Base-by-base conservation (phyloP, 92 coral and sea anemone species). In the Isaurus tuberculatus region DNA sequence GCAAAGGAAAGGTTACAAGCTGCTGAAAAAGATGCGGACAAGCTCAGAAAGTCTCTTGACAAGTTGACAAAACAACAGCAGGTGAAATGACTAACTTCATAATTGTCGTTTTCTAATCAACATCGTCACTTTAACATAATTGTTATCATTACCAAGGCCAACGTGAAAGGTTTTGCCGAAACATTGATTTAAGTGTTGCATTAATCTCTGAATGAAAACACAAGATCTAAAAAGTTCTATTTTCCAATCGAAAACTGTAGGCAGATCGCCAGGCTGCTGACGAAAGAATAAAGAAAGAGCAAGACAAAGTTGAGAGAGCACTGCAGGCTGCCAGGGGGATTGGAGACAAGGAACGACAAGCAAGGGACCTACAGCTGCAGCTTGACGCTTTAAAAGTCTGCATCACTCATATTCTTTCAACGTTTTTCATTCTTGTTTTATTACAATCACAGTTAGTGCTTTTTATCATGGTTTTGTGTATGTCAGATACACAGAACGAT, bases 201-300 rank as follows among this genome's bases (percentile, higher is more conserved):
- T 51, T 15, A 6, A 11, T 51, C 22, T 51, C 22, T 51, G 16
- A 51, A 51, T 15, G 58, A 2, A 40, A 40, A 4, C 0, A n/a
- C n/a, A n/a, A 40, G 5, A 40, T 14, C 22, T 19, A n/a, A 55
- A 55, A 22, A 19, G 28, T 55, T 55, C 8, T n/a, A 22, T 55
- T 20, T 11, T 55, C 63, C n/a, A 55, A 55, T 22, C 8, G 22
- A 4, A 13, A 22, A 22, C n/a, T 58, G 51, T 28, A 96, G 99
- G 94, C 87, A 29, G 99, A 96, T 68, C 92, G 98, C 28, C 90
- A 84, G 65, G 98, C 96, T 0, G 99, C 95, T 1, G 95, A 86
- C 33, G 93, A 91, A 19, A 89, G 99, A 28, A 83, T 92, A 60
- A 90, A 85, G 72, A 90, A 84, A 37, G 99, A 96, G 32, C 97